Percentiles rank a stretch among this genome's conserved stretches.
Evolutionary conservation across 1,140 invertebrate genomes (phyloP).

Genomic region (Calephelis virginiensis): DNA sequence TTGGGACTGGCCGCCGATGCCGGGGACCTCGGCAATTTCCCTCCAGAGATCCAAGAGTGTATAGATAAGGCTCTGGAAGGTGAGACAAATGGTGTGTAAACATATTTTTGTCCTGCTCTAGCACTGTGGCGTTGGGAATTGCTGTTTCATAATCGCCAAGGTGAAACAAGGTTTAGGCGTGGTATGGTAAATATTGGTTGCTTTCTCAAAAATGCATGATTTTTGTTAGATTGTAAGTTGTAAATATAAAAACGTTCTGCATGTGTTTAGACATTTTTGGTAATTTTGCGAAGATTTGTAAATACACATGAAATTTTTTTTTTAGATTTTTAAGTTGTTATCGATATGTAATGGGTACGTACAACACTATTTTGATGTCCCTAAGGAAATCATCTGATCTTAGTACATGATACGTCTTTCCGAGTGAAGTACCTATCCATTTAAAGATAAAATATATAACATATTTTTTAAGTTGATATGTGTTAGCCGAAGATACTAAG

Average conservation of each 20-base stretch:
- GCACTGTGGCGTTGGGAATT: conserved; percentile 31
- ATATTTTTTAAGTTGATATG: too few species aligned
- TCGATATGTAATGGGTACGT: too few species aligned
- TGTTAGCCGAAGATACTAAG: too few species aligned
- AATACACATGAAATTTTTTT: background rate
- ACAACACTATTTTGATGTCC: too few species aligned
- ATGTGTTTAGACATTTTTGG: background rate
- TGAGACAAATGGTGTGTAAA: conserved; percentile 48
- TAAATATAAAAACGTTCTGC: background rate
- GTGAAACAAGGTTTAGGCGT: conserved; percentile 3
- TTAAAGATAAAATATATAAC: too few species aligned
- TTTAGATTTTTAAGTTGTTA: too few species aligned
- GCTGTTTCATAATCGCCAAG: conserved; percentile 21
- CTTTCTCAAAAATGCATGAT: conserved; percentile 9
- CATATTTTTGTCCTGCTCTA: conserved; percentile 34
- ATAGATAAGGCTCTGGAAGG: conserved; percentile 85
- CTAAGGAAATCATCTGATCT: too few species aligned
- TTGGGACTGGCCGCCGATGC: conserved; percentile 81
- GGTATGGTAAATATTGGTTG: conserved; percentile 11
- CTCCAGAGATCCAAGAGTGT: conserved; percentile 84
- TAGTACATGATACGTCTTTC: too few species aligned
- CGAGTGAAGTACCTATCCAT: too few species aligned
- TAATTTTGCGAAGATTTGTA: background rate
- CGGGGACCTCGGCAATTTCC: conserved; percentile 86
- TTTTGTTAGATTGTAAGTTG: background rate